phyloP scores from a whole-genome alignment of 2,888 invertebrate species.

The Schizaphis graminum region DNA sequence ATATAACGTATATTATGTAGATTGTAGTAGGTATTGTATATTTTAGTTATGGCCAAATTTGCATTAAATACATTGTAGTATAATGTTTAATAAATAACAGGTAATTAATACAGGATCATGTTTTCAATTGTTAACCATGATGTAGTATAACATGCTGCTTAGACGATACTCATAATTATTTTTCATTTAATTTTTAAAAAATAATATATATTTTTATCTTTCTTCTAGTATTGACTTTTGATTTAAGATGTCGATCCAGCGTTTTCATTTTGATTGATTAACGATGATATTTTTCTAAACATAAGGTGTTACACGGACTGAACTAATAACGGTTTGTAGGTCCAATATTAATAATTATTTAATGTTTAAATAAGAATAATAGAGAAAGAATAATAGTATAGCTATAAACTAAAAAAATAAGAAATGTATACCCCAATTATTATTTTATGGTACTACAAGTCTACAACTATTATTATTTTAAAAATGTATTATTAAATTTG shows the following conservation, averaged over 20 bases:
- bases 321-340: neutral
- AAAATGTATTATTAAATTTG: neutral
- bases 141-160: neutral
- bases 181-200: neutral
- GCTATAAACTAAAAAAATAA: neutral
- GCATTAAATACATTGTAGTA: neutral
- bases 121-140: neutral
- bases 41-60: neutral
- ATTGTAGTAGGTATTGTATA: neutral
- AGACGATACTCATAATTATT: neutral
- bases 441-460: neutral
- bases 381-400: neutral
- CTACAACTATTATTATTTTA: neutral
- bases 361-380: neutral
- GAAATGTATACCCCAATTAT: neutral
- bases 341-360: neutral
- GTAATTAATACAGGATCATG: neutral
- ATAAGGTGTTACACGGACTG: neutral
- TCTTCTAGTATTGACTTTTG: neutral
- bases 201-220: neutral
- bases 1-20: neutral
- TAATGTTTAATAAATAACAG: neutral
- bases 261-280: neutral
- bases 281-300: neutral
- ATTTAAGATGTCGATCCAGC: neutral